Conservation (phyloP, 2,888 invertebrate genomes). For the Napeogenes inachia region DNA sequence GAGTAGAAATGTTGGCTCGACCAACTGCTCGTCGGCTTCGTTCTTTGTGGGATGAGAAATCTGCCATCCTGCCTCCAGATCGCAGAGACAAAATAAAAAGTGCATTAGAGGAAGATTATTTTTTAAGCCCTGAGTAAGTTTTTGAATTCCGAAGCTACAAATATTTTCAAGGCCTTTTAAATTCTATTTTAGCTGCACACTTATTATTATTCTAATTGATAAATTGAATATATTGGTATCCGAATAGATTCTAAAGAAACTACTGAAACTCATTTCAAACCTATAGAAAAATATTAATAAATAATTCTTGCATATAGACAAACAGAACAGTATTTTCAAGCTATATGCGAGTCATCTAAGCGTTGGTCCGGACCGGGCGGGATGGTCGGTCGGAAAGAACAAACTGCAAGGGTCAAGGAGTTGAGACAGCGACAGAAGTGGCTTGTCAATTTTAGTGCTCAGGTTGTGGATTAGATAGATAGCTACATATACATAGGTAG, state of each 20-base stretch:
- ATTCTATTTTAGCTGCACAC: too few relatives aligned
- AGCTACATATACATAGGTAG: too few relatives aligned
- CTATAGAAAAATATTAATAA: too few relatives aligned
- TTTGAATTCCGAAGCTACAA: neutral
- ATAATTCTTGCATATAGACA: constrained; percentile 51
- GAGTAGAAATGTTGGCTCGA: constrained; percentile 73
- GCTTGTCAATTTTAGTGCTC: constrained; percentile 72
- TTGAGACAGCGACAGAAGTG: constrained; percentile 62
- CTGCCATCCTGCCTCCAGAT: constrained; percentile 63
- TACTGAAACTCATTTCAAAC: too few relatives aligned
- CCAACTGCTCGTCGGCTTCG: constrained; percentile 71
- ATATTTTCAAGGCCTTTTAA: too few relatives aligned
- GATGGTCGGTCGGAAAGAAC: constrained; percentile 50
- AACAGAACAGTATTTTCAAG: constrained; percentile 78
- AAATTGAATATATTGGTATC: too few relatives aligned
- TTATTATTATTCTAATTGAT: too few relatives aligned
- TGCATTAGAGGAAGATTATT: constrained; percentile 74
- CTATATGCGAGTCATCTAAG: constrained; percentile 50
- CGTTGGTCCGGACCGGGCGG: constrained; percentile 50
- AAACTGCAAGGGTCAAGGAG: constrained; percentile 48
- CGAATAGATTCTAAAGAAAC: too few relatives aligned
- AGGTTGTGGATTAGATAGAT: constrained; percentile 40
- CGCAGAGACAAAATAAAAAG: constrained; percentile 74
- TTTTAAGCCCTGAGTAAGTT: constrained; percentile 70
- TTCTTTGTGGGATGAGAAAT: constrained; percentile 74